Conservation (phyloP, 1,140 invertebrate genomes). For the Marisa cornuarietis region DNA sequence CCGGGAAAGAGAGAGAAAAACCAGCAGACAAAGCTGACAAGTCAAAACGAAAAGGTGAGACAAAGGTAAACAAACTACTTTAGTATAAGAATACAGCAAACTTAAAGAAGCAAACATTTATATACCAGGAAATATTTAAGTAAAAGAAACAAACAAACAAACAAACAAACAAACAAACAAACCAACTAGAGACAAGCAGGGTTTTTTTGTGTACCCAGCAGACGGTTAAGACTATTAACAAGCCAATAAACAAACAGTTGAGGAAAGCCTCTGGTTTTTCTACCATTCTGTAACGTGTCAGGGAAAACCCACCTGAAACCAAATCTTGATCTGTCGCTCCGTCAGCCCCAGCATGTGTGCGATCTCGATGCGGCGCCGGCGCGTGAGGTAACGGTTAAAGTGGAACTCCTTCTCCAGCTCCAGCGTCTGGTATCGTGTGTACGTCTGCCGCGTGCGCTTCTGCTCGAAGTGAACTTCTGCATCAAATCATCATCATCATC, state of each 20-base stretch:
- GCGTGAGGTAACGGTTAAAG: constrained; percentile 72
- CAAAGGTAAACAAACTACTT: not conserved
- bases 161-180: constrained; percentile 5
- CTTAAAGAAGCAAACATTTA: not conserved
- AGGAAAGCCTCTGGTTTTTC: not conserved
- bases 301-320: constrained; percentile 70
- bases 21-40: no score
- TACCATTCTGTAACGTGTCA: not conserved
- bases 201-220: not conserved
- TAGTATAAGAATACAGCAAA: not conserved
- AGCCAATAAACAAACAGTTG: not conserved
- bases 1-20: not conserved
- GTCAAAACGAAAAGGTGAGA: not conserved
- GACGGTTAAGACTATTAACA: not conserved
- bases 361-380: constrained; percentile 84
- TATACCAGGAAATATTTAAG: not conserved
- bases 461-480: constrained; percentile 53
- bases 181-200: not conserved
- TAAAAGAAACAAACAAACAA: not conserved
- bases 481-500: not conserved
- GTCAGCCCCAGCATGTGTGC: constrained; percentile 87
- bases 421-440: constrained; percentile 74
- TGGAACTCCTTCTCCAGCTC: constrained; percentile 66
- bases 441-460: constrained; percentile 83
- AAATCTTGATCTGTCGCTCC: constrained; percentile 86